Evolutionary conservation across 1,140 invertebrate species (phyloP).

Genomic region (Drosophila kanapiae): DNA sequence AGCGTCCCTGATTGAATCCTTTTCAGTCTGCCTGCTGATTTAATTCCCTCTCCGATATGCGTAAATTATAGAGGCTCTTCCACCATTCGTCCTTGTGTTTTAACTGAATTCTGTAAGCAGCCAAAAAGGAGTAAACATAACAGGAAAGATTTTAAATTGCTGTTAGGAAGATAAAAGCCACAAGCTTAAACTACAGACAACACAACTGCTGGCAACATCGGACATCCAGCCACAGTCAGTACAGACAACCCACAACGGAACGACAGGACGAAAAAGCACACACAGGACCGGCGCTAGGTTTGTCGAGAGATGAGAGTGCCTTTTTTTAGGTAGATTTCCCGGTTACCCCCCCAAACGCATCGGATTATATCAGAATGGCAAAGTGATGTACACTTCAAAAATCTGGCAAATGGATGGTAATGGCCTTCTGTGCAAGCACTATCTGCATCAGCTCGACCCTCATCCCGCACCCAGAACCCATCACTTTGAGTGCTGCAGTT

Average conservation of each 20-base stretch:
- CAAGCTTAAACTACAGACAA: slow-evolving; percentile 19
- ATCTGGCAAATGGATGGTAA: slow-evolving; percentile 54
- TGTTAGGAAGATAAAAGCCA: slow-evolving; percentile 25
- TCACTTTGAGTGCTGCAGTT: slow-evolving; percentile 40
- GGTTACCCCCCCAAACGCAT: slow-evolving; percentile 22
- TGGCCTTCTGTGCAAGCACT: slow-evolving; percentile 25
- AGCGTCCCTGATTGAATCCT: slow-evolving; percentile 46
- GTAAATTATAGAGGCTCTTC: slow-evolving; percentile 13
- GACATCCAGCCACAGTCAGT: slow-evolving; percentile 14
- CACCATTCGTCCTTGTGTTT: neutral
- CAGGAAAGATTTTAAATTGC: neutral
- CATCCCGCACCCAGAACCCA: neutral
- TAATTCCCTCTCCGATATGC: slow-evolving; percentile 21
- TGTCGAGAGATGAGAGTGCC: slow-evolving; percentile 24
- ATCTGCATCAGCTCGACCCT: neutral
- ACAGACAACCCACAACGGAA: slow-evolving; percentile 11
- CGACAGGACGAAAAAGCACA: slow-evolving; percentile 7
- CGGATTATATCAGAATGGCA: slow-evolving; percentile 58
- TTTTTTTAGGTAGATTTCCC: slow-evolving; percentile 16
- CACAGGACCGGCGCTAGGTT: slow-evolving; percentile 7
- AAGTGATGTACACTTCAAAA: slow-evolving; percentile 57
- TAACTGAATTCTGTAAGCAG: neutral
- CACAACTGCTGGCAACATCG: slow-evolving; percentile 11
- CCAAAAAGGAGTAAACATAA: neutral
- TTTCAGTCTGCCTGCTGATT: slow-evolving; percentile 34